Conservation (phyloP, 2,113 vertebrate genomes). For the Tragelaphus imberbis region DNA sequence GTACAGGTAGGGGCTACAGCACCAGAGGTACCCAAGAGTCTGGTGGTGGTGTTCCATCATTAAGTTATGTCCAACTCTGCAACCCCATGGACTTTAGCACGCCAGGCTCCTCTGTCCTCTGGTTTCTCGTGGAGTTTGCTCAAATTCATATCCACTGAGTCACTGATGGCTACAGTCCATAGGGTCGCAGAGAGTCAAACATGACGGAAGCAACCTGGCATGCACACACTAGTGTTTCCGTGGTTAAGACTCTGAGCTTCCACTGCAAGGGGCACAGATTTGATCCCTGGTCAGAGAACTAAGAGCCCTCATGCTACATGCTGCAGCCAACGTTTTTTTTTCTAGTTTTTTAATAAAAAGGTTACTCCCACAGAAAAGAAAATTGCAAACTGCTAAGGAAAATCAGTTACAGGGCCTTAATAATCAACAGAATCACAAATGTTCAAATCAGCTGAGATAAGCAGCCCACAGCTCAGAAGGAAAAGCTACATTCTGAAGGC, state of each 20-base stretch:
- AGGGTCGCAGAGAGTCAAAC: rapidly evolving
- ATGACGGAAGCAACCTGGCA: background rate
- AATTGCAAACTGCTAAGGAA: background rate
- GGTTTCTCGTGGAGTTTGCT: background rate
- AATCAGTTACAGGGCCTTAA: background rate
- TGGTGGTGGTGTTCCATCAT: background rate
- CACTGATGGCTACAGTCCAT: background rate
- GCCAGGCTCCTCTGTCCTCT: background rate
- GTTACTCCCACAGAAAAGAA: background rate
- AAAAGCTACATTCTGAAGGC: background rate
- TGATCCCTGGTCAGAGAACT: background rate
- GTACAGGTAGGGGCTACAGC: background rate
- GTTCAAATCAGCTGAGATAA: background rate
- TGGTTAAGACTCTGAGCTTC: background rate
- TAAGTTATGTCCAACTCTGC: background rate
- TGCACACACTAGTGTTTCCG: background rate
- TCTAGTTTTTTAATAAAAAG: background rate
- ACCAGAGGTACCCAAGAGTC: background rate
- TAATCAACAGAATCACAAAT: background rate
- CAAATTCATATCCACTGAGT: background rate
- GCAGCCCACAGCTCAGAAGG: background rate
- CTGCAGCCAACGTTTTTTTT: background rate
- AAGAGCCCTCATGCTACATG: background rate
- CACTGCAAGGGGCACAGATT: background rate
- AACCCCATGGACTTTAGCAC: background rate